Conservation (phyloP, 2,888 invertebrate species). For the Pheosia gnoma region DNA sequence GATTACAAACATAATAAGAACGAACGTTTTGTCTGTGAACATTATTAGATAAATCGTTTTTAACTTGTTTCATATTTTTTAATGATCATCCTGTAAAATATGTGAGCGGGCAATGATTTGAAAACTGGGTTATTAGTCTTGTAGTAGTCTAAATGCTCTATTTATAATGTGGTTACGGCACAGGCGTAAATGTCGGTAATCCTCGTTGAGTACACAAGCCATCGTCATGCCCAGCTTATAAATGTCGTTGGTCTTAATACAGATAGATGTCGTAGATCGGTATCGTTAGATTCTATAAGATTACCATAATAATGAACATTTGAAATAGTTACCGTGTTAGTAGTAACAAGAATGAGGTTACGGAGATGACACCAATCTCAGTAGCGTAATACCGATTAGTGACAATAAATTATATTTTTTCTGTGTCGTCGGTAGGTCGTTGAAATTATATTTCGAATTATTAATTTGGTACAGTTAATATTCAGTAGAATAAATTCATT, state of each 20-base stretch:
- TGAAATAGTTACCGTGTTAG: slow-evolving; percentile 30
- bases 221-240: slow-evolving; percentile 47
- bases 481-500: slow-evolving; percentile 20
- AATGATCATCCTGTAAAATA: slow-evolving; percentile 9
- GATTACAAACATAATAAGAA: background rate
- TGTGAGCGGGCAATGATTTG: slow-evolving; percentile 13
- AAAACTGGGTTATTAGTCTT: slow-evolving; percentile 34
- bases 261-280: slow-evolving; percentile 62
- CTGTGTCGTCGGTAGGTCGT: slow-evolving; percentile 31
- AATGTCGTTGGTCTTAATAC: slow-evolving; percentile 61
- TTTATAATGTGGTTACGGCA: slow-evolving; percentile 27
- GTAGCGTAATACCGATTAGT: slow-evolving; percentile 45
- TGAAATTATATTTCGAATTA: slow-evolving; percentile 41
- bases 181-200: slow-evolving; percentile 48
- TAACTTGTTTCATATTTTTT: slow-evolving; percentile 5
- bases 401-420: slow-evolving; percentile 48
- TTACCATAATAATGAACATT: slow-evolving; percentile 50
- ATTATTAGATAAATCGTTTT: slow-evolving; percentile 6
- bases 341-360: slow-evolving; percentile 49
- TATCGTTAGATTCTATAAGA: slow-evolving; percentile 47
- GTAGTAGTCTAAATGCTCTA: slow-evolving; percentile 28
- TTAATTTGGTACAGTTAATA: slow-evolving; percentile 30
- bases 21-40: too few relatives aligned
- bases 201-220: slow-evolving; percentile 49
- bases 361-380: slow-evolving; percentile 40